These are phyloP conservation scores for Blera fallax DNA, from an alignment of 2,888 invertebrate species.

Conservation along the genomic window DNA sequence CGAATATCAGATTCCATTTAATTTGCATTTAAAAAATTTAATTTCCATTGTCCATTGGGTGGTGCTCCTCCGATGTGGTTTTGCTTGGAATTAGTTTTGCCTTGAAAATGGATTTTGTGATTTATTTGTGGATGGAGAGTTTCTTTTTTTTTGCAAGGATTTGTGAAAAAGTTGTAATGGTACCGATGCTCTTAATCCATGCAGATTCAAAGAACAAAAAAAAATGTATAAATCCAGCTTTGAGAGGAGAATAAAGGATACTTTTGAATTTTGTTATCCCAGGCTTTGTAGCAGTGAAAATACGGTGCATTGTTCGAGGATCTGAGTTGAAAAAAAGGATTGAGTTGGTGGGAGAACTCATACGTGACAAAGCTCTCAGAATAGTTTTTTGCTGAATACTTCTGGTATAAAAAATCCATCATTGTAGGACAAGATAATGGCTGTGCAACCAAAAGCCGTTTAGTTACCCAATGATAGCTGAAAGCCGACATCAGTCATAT, in stretches of 20 bases:
- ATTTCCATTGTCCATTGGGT: slow-evolving; percentile 76
- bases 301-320: too few species aligned
- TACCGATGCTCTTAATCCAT: slow-evolving; percentile 44
- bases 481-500: too few species aligned
- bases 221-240: not conserved
- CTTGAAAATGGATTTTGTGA: slow-evolving; percentile 3
- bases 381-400: too few species aligned
- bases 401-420: too few species aligned
- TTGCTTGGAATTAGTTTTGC: slow-evolving; percentile 42
- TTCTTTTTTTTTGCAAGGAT: slow-evolving; percentile 5
- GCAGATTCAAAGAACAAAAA: slow-evolving; percentile 14
- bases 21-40: slow-evolving; percentile 75
- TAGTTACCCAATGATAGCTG: too few species aligned
- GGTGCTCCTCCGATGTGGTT: slow-evolving; percentile 57
- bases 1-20: slow-evolving; percentile 67
- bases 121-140: not conserved
- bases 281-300: too few species aligned
- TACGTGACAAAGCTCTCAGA: too few species aligned
- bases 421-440: too few species aligned
- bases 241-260: not conserved
- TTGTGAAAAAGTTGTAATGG: slow-evolving; percentile 38
- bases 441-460: too few species aligned
- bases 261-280: slow-evolving; percentile 10
- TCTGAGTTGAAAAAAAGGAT: too few species aligned
- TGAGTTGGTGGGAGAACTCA: too few species aligned